Evolutionary conservation across 1,140 invertebrate genomes (phyloP).

Genomic region (Lutraria rhynchaena): DNA sequence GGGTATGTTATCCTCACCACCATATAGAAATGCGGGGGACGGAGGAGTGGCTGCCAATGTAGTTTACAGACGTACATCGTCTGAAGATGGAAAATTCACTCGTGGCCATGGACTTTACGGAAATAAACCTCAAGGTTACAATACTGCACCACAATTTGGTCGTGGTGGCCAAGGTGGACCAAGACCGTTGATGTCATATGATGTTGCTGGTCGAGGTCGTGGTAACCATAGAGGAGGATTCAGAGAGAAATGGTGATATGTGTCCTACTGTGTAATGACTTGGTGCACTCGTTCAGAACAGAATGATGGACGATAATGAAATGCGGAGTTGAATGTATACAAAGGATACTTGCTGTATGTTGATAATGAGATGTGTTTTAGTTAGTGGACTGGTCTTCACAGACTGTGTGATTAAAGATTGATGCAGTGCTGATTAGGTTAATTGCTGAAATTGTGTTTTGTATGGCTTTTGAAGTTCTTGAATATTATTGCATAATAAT

Average conservation of each 20-base stretch:
- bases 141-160: not conserved
- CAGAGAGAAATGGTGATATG: conserved; percentile 30
- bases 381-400: too few relatives aligned
- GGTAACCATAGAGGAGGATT: conserved; percentile 1
- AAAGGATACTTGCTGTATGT: too few relatives aligned
- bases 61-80: conserved; percentile 15
- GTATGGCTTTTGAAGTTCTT: too few relatives aligned
- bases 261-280: not conserved
- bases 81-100: conserved; percentile 22
- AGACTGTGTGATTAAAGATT: too few relatives aligned
- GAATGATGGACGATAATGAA: not conserved
- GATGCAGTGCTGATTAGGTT: too few relatives aligned
- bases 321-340: too few relatives aligned
- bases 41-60: not conserved
- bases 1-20: conserved; percentile 38
- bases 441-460: too few relatives aligned
- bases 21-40: conserved; percentile 22
- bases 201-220: conserved; percentile 18
- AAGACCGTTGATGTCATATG: conserved; percentile 48
- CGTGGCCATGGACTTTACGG: conserved; percentile 17
- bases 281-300: too few relatives aligned
- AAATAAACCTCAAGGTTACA: conserved; percentile 4
- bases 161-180: not conserved
- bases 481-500: too few relatives aligned
- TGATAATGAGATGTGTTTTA: too few relatives aligned